These are phyloP conservation scores for Montipora sp. DNA, from an alignment of 64 coral and sea anemone species.

Conservation along the genomic window DNA sequence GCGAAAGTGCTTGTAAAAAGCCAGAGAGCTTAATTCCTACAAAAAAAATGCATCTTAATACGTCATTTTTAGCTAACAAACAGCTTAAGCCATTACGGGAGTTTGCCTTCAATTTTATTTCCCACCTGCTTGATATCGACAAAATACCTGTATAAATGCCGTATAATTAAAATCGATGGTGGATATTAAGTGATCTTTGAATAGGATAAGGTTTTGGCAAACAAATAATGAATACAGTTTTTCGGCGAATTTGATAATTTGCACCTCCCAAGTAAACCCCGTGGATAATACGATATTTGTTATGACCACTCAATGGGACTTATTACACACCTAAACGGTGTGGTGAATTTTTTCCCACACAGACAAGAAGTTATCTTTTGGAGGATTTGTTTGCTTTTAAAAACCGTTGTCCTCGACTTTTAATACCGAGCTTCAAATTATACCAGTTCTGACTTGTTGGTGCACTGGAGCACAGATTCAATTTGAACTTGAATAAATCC, in stretches of 20 bases:
- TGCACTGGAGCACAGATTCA: not conserved
- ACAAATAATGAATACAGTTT: not conserved
- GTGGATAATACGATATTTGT: not conserved
- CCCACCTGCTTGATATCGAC: no score
- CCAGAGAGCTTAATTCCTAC: no score
- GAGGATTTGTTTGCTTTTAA: not conserved
- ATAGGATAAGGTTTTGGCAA: not conserved
- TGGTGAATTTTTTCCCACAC: not conserved
- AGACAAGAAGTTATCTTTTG: not conserved
- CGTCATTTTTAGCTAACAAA: no score
- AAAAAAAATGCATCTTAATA: no score
- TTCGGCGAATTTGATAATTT: not conserved
- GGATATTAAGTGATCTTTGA: not conserved
- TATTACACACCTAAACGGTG: not conserved
- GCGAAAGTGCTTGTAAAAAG: no score
- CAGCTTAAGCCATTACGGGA: no score
- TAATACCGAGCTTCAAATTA: not conserved
- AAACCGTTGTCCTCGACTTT: not conserved
- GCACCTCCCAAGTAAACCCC: not conserved
- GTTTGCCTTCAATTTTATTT: no score
- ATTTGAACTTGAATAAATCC: not conserved
- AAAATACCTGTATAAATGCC: no score
- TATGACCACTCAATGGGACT: not conserved
- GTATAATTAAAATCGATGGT: not conserved
- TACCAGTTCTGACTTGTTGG: not conserved